Conservation (phyloP, 2,888 invertebrate genomes). For the Taphrorychus bicolor region DNA sequence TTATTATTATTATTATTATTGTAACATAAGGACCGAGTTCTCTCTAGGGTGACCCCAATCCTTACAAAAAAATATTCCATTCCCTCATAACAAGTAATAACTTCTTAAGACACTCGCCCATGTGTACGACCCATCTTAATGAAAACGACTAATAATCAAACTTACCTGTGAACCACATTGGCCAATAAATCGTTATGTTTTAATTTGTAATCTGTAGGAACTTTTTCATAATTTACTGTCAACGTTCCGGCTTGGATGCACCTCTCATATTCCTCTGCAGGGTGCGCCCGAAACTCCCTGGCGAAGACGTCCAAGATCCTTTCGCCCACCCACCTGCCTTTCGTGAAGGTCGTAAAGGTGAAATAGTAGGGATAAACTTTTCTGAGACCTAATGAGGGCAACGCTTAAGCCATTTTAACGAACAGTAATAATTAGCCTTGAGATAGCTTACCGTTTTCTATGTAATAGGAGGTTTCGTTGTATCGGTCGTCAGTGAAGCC, state of each 20-base stretch:
- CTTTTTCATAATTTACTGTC: slow-evolving; percentile 92
- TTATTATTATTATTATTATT: slow-evolving; percentile 25
- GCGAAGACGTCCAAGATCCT: slow-evolving; percentile 92
- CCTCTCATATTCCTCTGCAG: slow-evolving; percentile 89
- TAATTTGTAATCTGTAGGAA: slow-evolving; percentile 88
- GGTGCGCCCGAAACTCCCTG: slow-evolving; percentile 92
- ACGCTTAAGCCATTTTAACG: too few relatives aligned
- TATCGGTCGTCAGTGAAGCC: slow-evolving; percentile 92
- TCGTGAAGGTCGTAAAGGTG: slow-evolving; percentile 95
- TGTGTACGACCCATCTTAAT: background rate
- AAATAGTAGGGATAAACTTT: slow-evolving; percentile 98
- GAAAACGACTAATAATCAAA: slow-evolving; percentile 11
- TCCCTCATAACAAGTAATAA: background rate
- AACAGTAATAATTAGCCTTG: too few relatives aligned
- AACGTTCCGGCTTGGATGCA: slow-evolving; percentile 91
- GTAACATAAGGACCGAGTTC: background rate
- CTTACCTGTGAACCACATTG: slow-evolving; percentile 93
- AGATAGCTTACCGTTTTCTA: slow-evolving; percentile 89
- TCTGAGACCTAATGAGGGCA: slow-evolving; percentile 78
- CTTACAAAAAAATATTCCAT: background rate
- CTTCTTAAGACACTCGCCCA: background rate
- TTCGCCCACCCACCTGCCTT: slow-evolving; percentile 95
- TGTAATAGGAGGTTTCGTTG: slow-evolving; percentile 94
- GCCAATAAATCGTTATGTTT: slow-evolving; percentile 93
- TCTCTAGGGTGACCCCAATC: background rate